phyloP scores from a whole-genome alignment of 2,113 vertebrate genomes.

The Empidonax alnorum region DNA sequence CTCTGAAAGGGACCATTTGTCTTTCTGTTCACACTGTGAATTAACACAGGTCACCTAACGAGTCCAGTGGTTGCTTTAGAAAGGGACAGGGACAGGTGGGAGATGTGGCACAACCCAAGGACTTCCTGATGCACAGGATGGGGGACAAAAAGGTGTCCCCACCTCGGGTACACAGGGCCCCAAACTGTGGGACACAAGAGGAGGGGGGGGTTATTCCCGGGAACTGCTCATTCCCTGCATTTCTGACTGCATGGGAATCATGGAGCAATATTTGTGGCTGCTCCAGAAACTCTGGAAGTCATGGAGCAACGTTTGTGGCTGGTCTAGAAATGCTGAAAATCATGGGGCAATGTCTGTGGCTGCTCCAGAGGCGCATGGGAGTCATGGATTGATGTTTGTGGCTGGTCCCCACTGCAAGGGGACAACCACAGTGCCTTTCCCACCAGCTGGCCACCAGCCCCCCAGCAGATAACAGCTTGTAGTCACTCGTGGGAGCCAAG shows the following conservation, averaged over 20 bases:
- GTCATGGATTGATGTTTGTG: fast-evolving
- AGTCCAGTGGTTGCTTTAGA: neutral
- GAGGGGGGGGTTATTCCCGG: fast-evolving
- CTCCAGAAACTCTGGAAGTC: no score
- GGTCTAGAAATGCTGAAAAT: neutral
- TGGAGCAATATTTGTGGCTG: no score
- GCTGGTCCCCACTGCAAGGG: fast-evolving
- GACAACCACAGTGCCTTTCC: neutral
- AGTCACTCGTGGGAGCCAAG: neutral
- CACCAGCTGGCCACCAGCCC: neutral
- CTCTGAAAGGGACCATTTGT: neutral
- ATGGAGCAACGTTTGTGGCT: no score
- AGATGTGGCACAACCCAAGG: fast-evolving
- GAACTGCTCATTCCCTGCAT: fast-evolving
- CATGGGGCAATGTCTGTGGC: neutral
- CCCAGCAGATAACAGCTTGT: neutral
- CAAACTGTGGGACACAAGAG: neutral
- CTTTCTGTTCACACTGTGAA: neutral
- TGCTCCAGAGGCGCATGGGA: neutral
- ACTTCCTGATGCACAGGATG: fast-evolving
- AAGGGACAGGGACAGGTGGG: neutral
- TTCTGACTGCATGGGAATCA: neutral
- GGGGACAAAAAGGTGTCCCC: neutral
- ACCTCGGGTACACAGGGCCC: fast-evolving
- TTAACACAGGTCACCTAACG: neutral